Conservation (phyloP, 1,140 invertebrate genomes). For the Eulimnadia texana region DNA sequence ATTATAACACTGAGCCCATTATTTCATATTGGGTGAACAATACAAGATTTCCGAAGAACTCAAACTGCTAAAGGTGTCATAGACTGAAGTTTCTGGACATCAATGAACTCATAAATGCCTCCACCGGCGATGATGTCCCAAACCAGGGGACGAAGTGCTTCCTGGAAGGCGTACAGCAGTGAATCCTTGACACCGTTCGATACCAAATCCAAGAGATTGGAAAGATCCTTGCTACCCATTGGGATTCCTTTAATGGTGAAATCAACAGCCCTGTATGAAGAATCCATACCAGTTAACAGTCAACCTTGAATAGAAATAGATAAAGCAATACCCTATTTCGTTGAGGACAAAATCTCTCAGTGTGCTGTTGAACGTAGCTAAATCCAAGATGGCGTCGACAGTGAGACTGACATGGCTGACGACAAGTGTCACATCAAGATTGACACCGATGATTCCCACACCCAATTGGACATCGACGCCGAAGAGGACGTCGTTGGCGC, state of each 20-base stretch:
- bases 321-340: slow-evolving; percentile 13
- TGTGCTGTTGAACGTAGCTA: neutral
- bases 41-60: too few relatives aligned
- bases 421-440: neutral
- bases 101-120: neutral
- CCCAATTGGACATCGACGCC: slow-evolving; percentile 2
- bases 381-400: neutral
- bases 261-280: neutral
- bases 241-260: slow-evolving; percentile 12
- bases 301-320: slow-evolving; percentile 1
- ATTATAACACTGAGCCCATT: too few relatives aligned
- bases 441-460: neutral
- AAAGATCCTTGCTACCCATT: neutral
- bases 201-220: neutral
- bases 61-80: neutral
- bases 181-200: slow-evolving; percentile 11
- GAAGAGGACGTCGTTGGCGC: slow-evolving; percentile 5
- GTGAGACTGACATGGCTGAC: neutral
- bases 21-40: too few relatives aligned
- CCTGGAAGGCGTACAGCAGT: slow-evolving; percentile 4
- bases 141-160: neutral
- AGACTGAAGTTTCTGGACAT: neutral
- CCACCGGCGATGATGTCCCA: neutral
- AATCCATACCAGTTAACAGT: neutral
- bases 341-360: neutral